A percentile compares a stretch with the other conserved stretches of the same genome.
phyloP scores from a whole-genome alignment of 2,113 vertebrate species.

The Strix uralensis region DNA sequence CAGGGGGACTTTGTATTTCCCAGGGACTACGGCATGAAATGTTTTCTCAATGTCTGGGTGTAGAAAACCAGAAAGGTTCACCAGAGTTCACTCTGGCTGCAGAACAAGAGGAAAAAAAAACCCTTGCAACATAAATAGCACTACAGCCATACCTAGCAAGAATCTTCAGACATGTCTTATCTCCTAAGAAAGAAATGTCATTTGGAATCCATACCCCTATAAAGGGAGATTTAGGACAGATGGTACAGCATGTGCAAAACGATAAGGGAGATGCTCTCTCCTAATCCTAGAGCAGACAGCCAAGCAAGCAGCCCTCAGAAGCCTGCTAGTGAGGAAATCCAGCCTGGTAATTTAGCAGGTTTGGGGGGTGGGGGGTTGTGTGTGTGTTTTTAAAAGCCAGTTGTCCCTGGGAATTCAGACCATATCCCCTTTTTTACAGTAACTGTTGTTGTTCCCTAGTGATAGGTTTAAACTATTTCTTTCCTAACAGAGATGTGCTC shows the following conservation, averaged over 20 bases:
- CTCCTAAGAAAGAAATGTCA: slow-evolving; percentile 50
- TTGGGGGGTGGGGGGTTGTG: not conserved
- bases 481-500: not conserved
- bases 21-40: not conserved
- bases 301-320: not conserved
- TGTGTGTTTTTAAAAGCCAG: not conserved
- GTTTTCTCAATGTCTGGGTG: not conserved
- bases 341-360: not conserved
- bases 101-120: not conserved
- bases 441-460: not conserved
- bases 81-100: not conserved
- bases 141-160: not conserved
- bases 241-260: slow-evolving; percentile 66
- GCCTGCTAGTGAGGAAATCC: slow-evolving; percentile 39
- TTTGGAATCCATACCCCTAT: slow-evolving; percentile 46
- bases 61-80: not conserved
- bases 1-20: not conserved
- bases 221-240: slow-evolving; percentile 73
- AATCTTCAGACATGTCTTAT: not conserved
- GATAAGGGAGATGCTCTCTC: slow-evolving; percentile 67
- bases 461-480: not conserved
- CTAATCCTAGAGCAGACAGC: slow-evolving; percentile 41
- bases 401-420: not conserved
- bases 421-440: not conserved
- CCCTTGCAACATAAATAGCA: not conserved